Evolutionary conservation across 2,888 invertebrate species (phyloP).

Genomic region (Eubasilissa splendida): DNA sequence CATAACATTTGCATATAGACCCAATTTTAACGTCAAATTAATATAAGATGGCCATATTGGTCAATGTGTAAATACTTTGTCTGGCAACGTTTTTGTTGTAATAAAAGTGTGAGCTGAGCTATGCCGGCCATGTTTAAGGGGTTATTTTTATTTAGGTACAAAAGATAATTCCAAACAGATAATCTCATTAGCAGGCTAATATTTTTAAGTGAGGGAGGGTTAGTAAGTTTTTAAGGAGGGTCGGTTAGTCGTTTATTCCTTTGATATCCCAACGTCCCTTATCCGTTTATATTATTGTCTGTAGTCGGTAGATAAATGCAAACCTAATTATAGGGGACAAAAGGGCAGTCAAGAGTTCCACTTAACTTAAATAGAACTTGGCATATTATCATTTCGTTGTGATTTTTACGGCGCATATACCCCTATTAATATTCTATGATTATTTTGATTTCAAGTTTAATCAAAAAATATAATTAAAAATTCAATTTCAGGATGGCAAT

Average conservation of each 20-base stretch:
- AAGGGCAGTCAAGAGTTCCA: slow-evolving; percentile 38
- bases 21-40: too few species aligned
- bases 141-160: too few species aligned
- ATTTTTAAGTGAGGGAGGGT: not conserved
- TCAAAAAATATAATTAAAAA: not conserved
- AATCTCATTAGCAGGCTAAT: slow-evolving; percentile 30
- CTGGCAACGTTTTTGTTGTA: too few species aligned
- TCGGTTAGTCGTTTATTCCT: slow-evolving; percentile 40
- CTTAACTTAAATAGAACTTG: slow-evolving; percentile 39
- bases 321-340: slow-evolving; percentile 53
- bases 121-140: too few species aligned
- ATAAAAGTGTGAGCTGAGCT: too few species aligned
- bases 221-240: slow-evolving; percentile 21
- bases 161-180: not conserved
- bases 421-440: not conserved
- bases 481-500: too few species aligned
- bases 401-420: slow-evolving; percentile 8
- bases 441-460: not conserved
- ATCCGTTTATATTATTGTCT: slow-evolving; percentile 47
- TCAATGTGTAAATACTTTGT: too few species aligned
- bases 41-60: too few species aligned
- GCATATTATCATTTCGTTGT: not conserved
- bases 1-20: too few species aligned
- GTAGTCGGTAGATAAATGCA: slow-evolving; percentile 47
- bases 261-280: slow-evolving; percentile 49